A percentile compares a stretch with the other conserved stretches of the same genome.
These are phyloP conservation scores for Cygnus olor DNA, from an alignment of 2,797 vertebrate species.

Conservation along the genomic window DNA sequence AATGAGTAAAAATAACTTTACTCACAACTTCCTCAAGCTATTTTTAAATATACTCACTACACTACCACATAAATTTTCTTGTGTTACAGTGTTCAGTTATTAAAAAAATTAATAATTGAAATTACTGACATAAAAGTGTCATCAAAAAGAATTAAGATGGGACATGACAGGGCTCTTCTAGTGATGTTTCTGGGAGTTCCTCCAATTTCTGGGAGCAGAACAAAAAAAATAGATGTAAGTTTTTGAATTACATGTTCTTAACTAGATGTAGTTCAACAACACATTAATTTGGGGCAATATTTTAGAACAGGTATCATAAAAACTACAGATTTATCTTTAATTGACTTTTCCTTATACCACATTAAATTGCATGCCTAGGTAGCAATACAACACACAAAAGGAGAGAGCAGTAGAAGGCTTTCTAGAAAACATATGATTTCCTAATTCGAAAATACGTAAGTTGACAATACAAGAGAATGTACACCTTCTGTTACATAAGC, in stretches of 20 bases:
- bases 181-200: background rate
- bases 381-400: background rate
- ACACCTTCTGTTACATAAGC: background rate
- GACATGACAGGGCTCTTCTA: background rate
- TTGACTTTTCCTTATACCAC: background rate
- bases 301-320: background rate
- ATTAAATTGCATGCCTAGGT: background rate
- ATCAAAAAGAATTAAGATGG: background rate
- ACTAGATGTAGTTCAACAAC: background rate
- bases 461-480: background rate
- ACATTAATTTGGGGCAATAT: background rate
- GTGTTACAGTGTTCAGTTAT: background rate
- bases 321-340: background rate
- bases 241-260: background rate
- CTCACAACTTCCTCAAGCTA: conserved; percentile 51
- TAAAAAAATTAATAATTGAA: background rate
- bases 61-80: background rate
- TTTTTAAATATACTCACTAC: conserved; percentile 43
- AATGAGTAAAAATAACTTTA: conserved; percentile 59
- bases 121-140: conserved; percentile 4
- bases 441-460: background rate
- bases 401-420: background rate
- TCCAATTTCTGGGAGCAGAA: conserved; percentile 16
- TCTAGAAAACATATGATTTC: background rate
- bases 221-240: background rate